Evolutionary conservation across 1,140 invertebrate genomes (phyloP), one percentile per base, ranked within the genome.

Genomic region (Sweltsa coloradensis): DNA sequence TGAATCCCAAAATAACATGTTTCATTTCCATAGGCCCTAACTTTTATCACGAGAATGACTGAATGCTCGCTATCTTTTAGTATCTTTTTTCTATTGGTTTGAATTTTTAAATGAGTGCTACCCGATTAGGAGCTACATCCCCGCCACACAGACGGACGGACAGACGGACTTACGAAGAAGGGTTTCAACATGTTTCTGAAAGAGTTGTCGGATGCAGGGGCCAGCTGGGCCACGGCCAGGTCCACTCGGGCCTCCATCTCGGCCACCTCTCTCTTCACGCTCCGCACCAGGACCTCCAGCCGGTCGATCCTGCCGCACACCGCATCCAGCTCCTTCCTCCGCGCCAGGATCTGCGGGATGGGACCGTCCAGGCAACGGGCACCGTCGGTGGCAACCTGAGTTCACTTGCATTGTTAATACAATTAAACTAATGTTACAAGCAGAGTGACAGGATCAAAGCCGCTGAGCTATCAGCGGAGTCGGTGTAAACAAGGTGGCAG

Each of bases 261-360:
- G 51, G 59, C 54, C 13, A 65, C 41, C 52, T 60, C 60, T 16
- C 26, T 49, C 45, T 57, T 61, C 4, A 62, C 54, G 44, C 61
- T 52, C 29, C 50, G 54, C n/a, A 59, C 49, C 16, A 66, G 42
- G 13, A 52, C 52, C 42, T 63, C 60, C 34, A 62, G 40, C 6
- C 55, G 51, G 51, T 66, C 61, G 19, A 66, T 60, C 57, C 55
- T 55, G 1, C 51, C 36, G 45, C 55, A 61, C 23, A 65, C 36
- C 16, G 50, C 40, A 19, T 59, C 49, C 14, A 65, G 45, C 40
- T 63, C 52, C 13, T 49, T 46, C 31, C 53, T 53, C 27, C 52
- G 50, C 48, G 58, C 55, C 4, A 51, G 11, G 9, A 62, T 49
- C 22, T 57, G 50, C 21, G 57, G 50, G 41, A 65, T 42, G 21